Conservation (phyloP, 30 jellyfish, hydroid and myxozoan species). For the Chrysaora quinquecirrha region DNA sequence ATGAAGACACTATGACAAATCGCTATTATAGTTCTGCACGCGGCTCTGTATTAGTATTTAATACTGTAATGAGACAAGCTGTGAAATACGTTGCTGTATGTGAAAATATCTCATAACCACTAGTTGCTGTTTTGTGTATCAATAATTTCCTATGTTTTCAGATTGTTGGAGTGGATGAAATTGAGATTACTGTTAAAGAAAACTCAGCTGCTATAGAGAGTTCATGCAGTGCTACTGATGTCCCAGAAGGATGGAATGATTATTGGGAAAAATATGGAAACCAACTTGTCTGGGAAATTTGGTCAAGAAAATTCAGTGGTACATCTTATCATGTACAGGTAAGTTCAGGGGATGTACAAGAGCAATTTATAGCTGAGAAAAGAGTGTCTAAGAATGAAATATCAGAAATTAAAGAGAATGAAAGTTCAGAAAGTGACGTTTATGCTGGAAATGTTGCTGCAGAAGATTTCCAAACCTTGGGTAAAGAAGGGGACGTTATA, state of each 20-base stretch:
- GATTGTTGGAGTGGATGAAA: too few species aligned
- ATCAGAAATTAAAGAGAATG: background rate
- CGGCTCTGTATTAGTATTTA: too few species aligned
- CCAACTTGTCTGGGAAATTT: constrained; percentile 65
- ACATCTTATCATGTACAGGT: background rate
- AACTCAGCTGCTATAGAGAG: too few species aligned
- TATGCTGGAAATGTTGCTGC: background rate
- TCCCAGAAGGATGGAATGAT: constrained; percentile 68
- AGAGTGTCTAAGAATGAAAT: background rate
- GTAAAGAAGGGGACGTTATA: background rate
- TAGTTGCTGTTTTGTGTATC: too few species aligned
- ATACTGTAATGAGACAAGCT: too few species aligned
- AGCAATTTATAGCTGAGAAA: too few species aligned
- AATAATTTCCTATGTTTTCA: too few species aligned
- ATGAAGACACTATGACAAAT: too few species aligned
- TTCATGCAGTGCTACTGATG: background rate
- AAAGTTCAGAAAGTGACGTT: background rate
- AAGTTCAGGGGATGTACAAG: background rate
- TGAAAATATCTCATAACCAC: too few species aligned
- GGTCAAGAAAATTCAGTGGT: constrained; percentile 59
- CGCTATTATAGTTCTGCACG: too few species aligned
- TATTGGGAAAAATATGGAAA: constrained; percentile 60
- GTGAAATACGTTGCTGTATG: too few species aligned
- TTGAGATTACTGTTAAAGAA: too few species aligned
- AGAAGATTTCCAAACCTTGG: background rate